Conservation (phyloP, 2,888 invertebrate genomes). For the Drosophila rellima region DNA sequence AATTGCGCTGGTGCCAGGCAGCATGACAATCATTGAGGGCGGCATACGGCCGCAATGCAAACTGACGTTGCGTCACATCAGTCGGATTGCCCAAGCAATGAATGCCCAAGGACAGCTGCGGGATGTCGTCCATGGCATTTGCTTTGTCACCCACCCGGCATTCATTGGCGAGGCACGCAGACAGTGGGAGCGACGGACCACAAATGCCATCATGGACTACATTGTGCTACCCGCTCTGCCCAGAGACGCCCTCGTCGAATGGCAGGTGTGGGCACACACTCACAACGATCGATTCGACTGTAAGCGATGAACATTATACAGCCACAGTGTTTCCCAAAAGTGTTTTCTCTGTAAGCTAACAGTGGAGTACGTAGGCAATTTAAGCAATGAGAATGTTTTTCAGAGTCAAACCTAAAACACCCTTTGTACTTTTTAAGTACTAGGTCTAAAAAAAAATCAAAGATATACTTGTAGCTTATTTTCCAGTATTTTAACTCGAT, state of each 20-base stretch:
- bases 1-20: slow-evolving; percentile 95
- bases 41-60: slow-evolving; percentile 93
- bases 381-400: too few relatives aligned
- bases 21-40: slow-evolving; percentile 90
- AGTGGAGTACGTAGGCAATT: too few relatives aligned
- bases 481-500: too few relatives aligned
- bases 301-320: slow-evolving; percentile 85
- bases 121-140: slow-evolving; percentile 95
- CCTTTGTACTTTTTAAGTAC: too few relatives aligned
- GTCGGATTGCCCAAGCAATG: slow-evolving; percentile 92
- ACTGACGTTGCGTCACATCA: slow-evolving; percentile 93
- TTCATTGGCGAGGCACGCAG: slow-evolving; percentile 91
- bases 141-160: slow-evolving; percentile 92
- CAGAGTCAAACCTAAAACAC: too few relatives aligned
- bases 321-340: not conserved
- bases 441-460: not conserved
- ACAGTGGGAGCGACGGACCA: slow-evolving; percentile 93
- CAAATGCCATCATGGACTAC: slow-evolving; percentile 95
- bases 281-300: slow-evolving; percentile 95
- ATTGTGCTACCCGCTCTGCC: slow-evolving; percentile 94
- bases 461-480: not conserved
- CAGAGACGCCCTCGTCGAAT: slow-evolving; percentile 93
- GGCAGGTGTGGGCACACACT: slow-evolving; percentile 97
- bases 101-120: slow-evolving; percentile 91
- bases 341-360: too few relatives aligned